Evolutionary conservation across 1,140 invertebrate genomes (phyloP), one percentile per base, ranked within the genome.

Genomic region (Nilaparvata lugens): DNA sequence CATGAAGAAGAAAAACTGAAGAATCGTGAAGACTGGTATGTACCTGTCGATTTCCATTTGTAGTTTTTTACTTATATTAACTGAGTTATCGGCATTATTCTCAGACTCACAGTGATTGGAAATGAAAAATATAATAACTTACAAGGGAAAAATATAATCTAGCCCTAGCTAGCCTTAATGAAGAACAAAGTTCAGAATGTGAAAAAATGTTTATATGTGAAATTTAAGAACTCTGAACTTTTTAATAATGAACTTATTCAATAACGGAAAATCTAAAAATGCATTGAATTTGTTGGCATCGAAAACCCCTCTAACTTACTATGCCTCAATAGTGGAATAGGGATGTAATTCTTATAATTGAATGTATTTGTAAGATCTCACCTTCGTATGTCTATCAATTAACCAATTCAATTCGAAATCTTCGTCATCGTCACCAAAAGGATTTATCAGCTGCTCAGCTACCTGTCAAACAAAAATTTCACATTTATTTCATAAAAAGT

Each of bases 1-100:
- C 82, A 89, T 86, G 69, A 86, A 89, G 69, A 89, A 87, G 70
- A 89, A 83, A 72, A 89, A 87, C 66, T 85, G 82, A 9, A 89
- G 73, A 53, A 88, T 73, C 2, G 86, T 88, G 67, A 88, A 89
- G 38, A 86, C 66, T 1, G 87, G 87, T 42, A 89, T 66, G 68
- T 87, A 89, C 59, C 81, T 78, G 67, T 90, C 87, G 19, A 83
- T 73, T 63, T 79, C 74, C 67, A 80, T 73, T 67, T 74, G 75
- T 52, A 74, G 74, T 45, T 72, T 72, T 56, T 77, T 78, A 31
- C 74, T 72, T 31, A 62, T 62, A 31, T 58, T 55, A 18, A 56
- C 62, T 24, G 58, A 58, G 7, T 65, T 64, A 14, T 72, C 31
- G 31, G 31, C 31, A 35, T 35, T 72, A n/a, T n/a, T n/a, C n/a